Evolutionary conservation across 1,140 invertebrate species (phyloP).

Genomic region (Cherax destructor): DNA sequence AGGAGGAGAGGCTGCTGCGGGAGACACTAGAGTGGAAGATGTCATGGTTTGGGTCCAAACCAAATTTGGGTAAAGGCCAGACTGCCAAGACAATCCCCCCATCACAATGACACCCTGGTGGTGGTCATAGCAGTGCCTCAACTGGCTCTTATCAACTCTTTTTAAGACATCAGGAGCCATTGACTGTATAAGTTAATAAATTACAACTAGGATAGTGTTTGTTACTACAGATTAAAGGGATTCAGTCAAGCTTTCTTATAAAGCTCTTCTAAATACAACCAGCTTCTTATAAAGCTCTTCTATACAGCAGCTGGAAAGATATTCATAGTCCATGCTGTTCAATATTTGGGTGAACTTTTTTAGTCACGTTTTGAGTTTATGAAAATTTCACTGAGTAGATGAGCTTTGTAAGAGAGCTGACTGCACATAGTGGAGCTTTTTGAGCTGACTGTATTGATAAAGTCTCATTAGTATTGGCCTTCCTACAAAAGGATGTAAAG

Average conservation of each 20-base stretch:
- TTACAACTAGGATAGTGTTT: not conserved
- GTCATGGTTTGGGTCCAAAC: slow-evolving; percentile 86
- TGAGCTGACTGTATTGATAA: no score
- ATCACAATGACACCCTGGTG: slow-evolving; percentile 60
- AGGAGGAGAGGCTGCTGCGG: slow-evolving; percentile 90
- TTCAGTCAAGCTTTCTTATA: no score
- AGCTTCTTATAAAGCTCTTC: not conserved
- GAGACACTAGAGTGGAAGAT: slow-evolving; percentile 92
- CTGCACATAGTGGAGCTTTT: no score
- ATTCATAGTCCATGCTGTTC: no score
- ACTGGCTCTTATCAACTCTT: no score
- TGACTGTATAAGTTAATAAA: not conserved
- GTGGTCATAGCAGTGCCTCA: not conserved
- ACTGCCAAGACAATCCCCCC: slow-evolving; percentile 65
- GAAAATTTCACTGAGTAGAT: no score
- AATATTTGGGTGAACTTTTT: no score
- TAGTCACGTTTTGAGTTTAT: no score
- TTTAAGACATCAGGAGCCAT: not conserved
- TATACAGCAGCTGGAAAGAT: no score
- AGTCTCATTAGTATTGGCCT: no score
- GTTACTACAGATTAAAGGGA: not conserved
- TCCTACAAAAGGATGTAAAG: no score
- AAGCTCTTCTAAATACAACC: not conserved
- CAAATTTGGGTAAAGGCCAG: slow-evolving; percentile 71
- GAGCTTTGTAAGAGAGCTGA: no score